These are phyloP conservation scores for Mythimna lalbum DNA, from an alignment of 2,888 invertebrate genomes.

Conservation along the genomic window DNA sequence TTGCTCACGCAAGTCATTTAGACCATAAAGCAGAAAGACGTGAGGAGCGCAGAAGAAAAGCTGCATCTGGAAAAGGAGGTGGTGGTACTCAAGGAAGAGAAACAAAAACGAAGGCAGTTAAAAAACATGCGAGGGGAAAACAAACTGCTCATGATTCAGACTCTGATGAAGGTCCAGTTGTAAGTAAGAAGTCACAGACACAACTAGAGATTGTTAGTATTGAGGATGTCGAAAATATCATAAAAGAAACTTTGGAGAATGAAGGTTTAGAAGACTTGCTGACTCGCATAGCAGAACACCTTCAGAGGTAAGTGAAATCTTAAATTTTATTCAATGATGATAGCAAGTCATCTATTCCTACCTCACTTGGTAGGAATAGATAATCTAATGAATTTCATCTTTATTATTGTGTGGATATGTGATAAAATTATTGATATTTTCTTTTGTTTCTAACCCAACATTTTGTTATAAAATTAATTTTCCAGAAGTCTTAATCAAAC, in stretches of 20 bases:
- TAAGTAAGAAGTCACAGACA: slow-evolving; percentile 81
- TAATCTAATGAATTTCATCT: not conserved
- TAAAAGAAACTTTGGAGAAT: slow-evolving; percentile 92
- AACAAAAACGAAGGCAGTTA: slow-evolving; percentile 98
- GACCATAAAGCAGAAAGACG: slow-evolving; percentile 93
- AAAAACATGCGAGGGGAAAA: slow-evolving; percentile 93
- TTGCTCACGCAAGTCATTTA: slow-evolving; percentile 77
- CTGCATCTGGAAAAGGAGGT: slow-evolving; percentile 96
- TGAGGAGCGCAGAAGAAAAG: slow-evolving; percentile 97
- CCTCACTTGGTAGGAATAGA: no score
- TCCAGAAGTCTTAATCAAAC: slow-evolving; percentile 92
- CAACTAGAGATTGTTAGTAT: slow-evolving; percentile 92
- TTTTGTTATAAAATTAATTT: slow-evolving; percentile 42
- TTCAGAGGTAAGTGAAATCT: slow-evolving; percentile 90
- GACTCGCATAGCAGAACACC: slow-evolving; percentile 92
- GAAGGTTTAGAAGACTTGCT: slow-evolving; percentile 94
- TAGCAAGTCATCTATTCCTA: not conserved
- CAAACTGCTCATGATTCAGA: slow-evolving; percentile 92
- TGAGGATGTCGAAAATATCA: slow-evolving; percentile 92
- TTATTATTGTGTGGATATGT: not conserved
- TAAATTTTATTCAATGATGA: not conserved
- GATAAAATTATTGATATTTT: not conserved
- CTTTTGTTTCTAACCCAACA: not conserved
- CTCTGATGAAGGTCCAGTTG: slow-evolving; percentile 91
- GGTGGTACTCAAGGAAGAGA: slow-evolving; percentile 98